Base-by-base conservation (phyloP, 2,888 invertebrate species). In the Cryptocephalus primarius region DNA sequence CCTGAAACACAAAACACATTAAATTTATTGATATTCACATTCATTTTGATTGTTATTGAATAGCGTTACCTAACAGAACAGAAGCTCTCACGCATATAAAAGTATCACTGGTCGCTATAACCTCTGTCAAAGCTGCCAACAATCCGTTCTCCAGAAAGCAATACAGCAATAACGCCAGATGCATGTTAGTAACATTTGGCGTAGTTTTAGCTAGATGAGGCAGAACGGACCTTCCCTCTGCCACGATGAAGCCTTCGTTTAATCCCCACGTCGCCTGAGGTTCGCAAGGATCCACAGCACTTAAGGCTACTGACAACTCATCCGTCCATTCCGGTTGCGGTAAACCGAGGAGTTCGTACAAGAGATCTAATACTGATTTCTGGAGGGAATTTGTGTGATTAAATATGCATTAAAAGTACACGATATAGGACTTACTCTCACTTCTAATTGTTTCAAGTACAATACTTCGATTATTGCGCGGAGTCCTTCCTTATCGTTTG, bases 261-360 rank as follows among this genome's bases (percentile, higher is more conserved):
- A 96, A 72, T 57, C 88, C 79, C 93, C 94, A 96, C 1, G 83
- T 77, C 54, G 92, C 88, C 68, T 82, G 82, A 59, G 83, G 83
- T 66, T 84, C 84, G 22, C 87, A 85, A 3, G 91, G 90, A 77
- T 94, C 91, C 50, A 92, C 83, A 38, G 90, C 89, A 54, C 85
- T 82, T 53, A 95, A 71, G 1, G 94, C 94, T 36, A 88, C 85
- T 40, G 85, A 83, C 58, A 93, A 85, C 68, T 95, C 92, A 61
- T 91, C 91, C 1, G 92, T 91, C 92, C 92, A 94, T 60, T 85
- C 85, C 0, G 93, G 93, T 65, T 90, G 81, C 39, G 88, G 86
- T 54, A 95, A 72, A 48, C 88, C 85, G 57, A 95, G 79, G 48
- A 96, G 72, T 68, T 95, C 94, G 67, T 89, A 95, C 39, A 96